Conservation (phyloP, 2,113 vertebrate genomes). For the Aegithalos caudatus region DNA sequence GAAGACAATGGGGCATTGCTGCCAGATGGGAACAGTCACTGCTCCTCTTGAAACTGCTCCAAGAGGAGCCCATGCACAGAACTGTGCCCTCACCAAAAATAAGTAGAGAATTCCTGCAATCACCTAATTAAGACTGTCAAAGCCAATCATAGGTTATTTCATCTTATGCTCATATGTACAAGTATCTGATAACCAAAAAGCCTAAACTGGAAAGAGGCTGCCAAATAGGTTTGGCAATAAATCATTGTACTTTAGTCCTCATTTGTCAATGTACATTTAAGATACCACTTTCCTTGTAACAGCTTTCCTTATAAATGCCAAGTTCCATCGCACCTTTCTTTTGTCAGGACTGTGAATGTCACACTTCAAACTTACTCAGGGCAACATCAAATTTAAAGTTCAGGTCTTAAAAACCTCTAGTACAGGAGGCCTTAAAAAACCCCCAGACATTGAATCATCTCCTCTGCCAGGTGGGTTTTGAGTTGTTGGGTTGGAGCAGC, state of each 20-base stretch:
- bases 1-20: accelerated
- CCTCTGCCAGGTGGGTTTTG: neutral
- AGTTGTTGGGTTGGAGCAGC: neutral
- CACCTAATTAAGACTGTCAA: neutral
- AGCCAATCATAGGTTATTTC: neutral
- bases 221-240: neutral
- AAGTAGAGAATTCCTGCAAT: neutral
- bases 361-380: neutral
- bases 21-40: neutral
- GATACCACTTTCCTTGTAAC: neutral
- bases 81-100: neutral
- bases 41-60: neutral
- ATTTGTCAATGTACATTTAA: neutral
- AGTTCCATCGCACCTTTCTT: neutral
- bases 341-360: neutral
- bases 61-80: neutral
- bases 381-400: neutral
- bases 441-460: neutral
- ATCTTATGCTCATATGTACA: neutral
- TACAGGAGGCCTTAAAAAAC: neutral
- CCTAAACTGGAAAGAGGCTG: neutral
- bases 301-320: neutral
- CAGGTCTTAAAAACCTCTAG: neutral
- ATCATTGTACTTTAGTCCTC: neutral
- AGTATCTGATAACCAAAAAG: neutral